Base-by-base conservation (phyloP, 2,888 invertebrate species). In the Onchidella celtica region DNA sequence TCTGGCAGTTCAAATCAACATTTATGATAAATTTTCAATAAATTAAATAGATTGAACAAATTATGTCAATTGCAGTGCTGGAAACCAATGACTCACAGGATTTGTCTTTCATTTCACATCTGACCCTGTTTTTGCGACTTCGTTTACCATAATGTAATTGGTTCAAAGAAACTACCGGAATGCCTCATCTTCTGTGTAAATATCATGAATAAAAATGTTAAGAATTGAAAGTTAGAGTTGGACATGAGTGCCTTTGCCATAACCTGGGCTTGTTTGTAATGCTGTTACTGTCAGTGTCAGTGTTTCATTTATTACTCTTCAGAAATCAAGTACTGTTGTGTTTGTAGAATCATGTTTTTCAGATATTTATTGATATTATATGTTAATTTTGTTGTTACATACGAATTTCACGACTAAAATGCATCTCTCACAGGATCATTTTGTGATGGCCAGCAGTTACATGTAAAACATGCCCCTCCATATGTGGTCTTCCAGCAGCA, bases 381-480 rank as follows among this genome's bases (percentile, higher is more conserved):
- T 66, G 2, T 38, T 40, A 61, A 29, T 63, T 38, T 3, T 24
- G 36, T 32, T 73, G 24, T n/a, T 66, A n/a, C 11, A 9, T 32
- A 66, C 17, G 27, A 47, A 70, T 76, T 17, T 61, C 2, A 36
- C 21, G n/a, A 72, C 14, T 40, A 68, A 11, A 63, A 34, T 57
- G 21, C 69, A 24, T 74, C 29, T 72, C 76, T 66, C 68, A 63
- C 79, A 47, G 47, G 61, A 14, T 55, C 75, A 2, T 24, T 40
- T 14, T 77, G 79, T 14, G 17, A 24, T 17, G 83, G 85, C 27
- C 89, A 90, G 80, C 84, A 88, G 79, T 69, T 90, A 65, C 84
- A 88, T 27, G 87, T 91, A 6, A 88, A 88, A 59, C 90, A 91
- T 87, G 89, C 88, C 9, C 91, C 91, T 27, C 75, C 83, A 6